Evolutionary conservation across 92 coral and sea anemone genomes (phyloP), one percentile per base, ranked within the genome.

Genomic region (Siderastrea radians): DNA sequence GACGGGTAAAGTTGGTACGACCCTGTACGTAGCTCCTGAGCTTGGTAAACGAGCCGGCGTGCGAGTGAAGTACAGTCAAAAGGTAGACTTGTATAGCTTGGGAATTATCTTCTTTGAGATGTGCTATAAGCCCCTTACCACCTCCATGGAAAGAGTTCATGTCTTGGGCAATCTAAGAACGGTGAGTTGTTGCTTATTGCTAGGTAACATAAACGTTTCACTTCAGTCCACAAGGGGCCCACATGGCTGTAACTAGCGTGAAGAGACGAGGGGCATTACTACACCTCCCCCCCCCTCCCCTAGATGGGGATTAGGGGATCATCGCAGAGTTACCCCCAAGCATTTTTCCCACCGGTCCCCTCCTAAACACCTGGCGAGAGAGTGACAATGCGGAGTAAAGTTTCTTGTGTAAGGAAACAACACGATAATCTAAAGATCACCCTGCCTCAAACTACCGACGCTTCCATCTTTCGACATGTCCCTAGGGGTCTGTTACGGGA

Each of bases 61-160:
- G 2, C 89, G 95, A 49, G 90, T 93, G 50, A 98, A 95, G 77
- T 98, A 98, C 87, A 98, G 98, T 38, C 93, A 90, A 79, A 98
- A 98, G 65, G 99, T 98, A 3, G 99, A 98, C 52, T 91, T 98
- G 17, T 98, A 98, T 65, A 98, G 99, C 77, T 90, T 98, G 51
- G 99, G 99, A 69, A 96, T 98, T 55, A 98, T 98, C 75, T 98
- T 96, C 87, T 98, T 98, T 77, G 99, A 98, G 92, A 98, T 98
- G 99, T 95, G 98, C 65, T 96, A 92, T 64, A 86, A 94, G 68
- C 98, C 98, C 1, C 80, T 97, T 53, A 72, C 96, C 7, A 97
- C 99, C 14, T 91, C 96, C 13, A 97, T 97, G 99, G 99, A 97
- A 78, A 91, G 99, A 86, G 98, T 86, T 2, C 77, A 91, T 46